Evolutionary conservation across 2,888 invertebrate species (phyloP).

Genomic region (Leptura quadrifasciata): DNA sequence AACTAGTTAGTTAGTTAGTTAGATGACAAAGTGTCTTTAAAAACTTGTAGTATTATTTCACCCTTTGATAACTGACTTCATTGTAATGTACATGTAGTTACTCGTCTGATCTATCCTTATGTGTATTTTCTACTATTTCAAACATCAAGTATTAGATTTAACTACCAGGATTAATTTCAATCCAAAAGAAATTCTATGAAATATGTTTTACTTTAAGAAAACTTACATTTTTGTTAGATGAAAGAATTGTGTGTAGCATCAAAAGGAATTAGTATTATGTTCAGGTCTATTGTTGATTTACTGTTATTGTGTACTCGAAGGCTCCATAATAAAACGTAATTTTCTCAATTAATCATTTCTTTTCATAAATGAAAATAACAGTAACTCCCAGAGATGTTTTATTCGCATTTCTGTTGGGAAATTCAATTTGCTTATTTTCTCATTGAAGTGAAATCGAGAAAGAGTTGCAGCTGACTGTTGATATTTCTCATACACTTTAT

Average conservation of each 20-base stretch:
- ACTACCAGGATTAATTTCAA: no score
- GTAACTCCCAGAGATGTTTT: conserved; percentile 12
- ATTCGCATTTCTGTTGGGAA: conserved; percentile 8
- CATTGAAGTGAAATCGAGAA: not conserved
- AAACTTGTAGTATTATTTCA: no score
- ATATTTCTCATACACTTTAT: not conserved
- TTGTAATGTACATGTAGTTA: no score
- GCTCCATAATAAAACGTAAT: conserved; percentile 29
- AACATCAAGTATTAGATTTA: no score
- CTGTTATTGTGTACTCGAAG: conserved; percentile 23
- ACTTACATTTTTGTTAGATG: conserved; percentile 16
- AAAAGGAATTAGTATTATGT: conserved; percentile 33
- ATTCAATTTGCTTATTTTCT: not conserved
- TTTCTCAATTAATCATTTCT: conserved; percentile 29
- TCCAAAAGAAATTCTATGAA: not conserved
- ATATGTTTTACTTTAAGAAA: conserved; percentile 26
- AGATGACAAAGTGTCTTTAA: no score
- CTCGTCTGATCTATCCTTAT: no score
- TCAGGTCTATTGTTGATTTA: conserved; percentile 30
- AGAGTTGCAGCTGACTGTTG: not conserved
- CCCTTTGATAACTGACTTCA: no score
- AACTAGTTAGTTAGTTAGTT: no score
- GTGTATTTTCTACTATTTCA: no score
- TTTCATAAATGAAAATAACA: conserved; percentile 30
- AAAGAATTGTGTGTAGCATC: conserved; percentile 22